Base-by-base conservation (phyloP, 1,140 invertebrate genomes). In the Lepidurus apus region DNA sequence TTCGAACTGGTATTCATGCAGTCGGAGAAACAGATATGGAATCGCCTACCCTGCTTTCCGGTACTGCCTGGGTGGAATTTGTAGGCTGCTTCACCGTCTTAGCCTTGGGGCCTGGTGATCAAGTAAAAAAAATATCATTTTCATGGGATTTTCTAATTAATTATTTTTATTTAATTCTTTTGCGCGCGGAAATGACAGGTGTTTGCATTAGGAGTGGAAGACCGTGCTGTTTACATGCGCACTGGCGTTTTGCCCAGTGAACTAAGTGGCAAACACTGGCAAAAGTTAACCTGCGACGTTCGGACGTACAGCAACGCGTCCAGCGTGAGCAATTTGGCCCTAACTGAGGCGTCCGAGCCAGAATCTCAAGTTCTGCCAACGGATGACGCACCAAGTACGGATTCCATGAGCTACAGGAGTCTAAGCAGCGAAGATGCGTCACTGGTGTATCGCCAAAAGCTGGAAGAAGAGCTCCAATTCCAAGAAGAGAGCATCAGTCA, bases 191-290 rank as follows among this genome's bases (percentile, higher is more conserved):
- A 34, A 34, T 34, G 1, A n/a, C 80, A 86, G 85, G 85, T 87
- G 47, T 86, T 83, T 81, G 91, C 88, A 1, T 87, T 93, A 78
- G 88, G 93, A 80, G 85, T 87, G 76, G 89, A 91, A 78, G 92
- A 95, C 84, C 88, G 92, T 81, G 87, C 88, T 81, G 86, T 96
- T 47, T 94, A 95, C 83, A 91, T 93, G 85, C 87, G 95, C 42
- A 91, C 88, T 78, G 93, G 93, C 10, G 91, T 97, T 0, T 90
- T 89, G 24, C 83, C 88, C 4, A 88, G 89, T 3, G 94, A 96
- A 85, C 87, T 93, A 74, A 94, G 93, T 74, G 95, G 95, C 1
- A 94, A 95, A 84, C 91, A 92, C 81, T 97, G 95, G 95, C 89
- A 43, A 65, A 65, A 65, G 13, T n/a, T 65, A 13, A 88, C 93